These are phyloP conservation scores for Prosopocoilus inquinatus DNA, from an alignment of 2,888 invertebrate genomes.

Conservation along the genomic window DNA sequence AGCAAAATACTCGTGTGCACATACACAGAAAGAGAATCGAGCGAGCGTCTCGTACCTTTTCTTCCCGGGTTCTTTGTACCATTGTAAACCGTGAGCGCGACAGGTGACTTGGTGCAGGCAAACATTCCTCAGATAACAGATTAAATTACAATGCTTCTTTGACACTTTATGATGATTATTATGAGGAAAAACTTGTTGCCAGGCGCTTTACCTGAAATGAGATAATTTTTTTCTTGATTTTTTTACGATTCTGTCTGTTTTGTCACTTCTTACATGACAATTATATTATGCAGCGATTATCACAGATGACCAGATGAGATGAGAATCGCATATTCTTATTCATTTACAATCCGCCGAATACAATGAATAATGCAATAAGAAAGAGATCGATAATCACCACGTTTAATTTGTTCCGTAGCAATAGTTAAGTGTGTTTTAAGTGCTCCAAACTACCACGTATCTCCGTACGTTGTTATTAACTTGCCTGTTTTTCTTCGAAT, in stretches of 20 bases:
- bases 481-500: no score
- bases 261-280: not conserved
- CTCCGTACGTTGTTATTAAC: no score
- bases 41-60: no score
- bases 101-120: conserved; percentile 20
- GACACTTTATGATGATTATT: conserved; percentile 30
- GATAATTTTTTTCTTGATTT: not conserved
- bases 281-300: not conserved
- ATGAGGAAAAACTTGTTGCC: conserved; percentile 10
- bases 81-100: conserved; percentile 9
- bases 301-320: not conserved
- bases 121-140: conserved; percentile 29
- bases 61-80: not conserved
- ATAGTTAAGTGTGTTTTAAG: no score
- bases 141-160: conserved; percentile 27
- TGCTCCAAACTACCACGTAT: no score
- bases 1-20: no score
- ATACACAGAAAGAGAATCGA: no score
- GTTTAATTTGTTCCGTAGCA: not conserved
- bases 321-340: not conserved
- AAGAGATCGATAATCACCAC: not conserved
- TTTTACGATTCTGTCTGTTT: not conserved
- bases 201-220: not conserved
- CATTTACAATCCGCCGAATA: not conserved
- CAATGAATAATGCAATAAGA: not conserved